Evolutionary conservation across 2,888 invertebrate genomes (phyloP).

Genomic region (Conomelus anceps): DNA sequence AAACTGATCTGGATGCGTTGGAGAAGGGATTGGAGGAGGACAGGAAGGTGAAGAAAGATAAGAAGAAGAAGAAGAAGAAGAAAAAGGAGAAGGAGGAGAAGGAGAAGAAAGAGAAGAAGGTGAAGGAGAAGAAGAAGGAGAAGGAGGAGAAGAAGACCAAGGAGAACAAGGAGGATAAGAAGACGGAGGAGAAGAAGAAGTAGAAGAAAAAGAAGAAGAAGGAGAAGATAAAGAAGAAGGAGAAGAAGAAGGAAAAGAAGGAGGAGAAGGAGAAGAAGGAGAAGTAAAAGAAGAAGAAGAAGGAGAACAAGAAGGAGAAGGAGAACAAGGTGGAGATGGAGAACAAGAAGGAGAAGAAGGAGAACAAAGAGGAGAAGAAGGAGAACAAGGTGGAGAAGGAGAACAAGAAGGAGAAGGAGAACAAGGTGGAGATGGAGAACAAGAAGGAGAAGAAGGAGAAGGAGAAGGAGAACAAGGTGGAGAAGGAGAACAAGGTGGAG

Average conservation of each 20-base stretch:
- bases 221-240: background rate
- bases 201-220: background rate
- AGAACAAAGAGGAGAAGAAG: background rate
- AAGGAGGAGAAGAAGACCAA: background rate
- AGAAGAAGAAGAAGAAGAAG: no score
- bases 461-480: background rate
- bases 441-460: background rate
- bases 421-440: background rate
- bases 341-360: no score
- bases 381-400: background rate
- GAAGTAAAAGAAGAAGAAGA: background rate
- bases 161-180: background rate
- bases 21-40: no score
- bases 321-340: background rate
- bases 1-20: no score
- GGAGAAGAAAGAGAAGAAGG: background rate
- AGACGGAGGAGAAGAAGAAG: background rate
- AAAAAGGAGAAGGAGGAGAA: background rate
- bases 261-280: background rate
- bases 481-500: background rate
- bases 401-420: background rate
- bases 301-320: background rate
- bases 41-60: no score
- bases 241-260: background rate
- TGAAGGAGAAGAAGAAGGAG: background rate